Base-by-base conservation (phyloP, 2,113 vertebrate genomes). In the Corapipo altera region DNA sequence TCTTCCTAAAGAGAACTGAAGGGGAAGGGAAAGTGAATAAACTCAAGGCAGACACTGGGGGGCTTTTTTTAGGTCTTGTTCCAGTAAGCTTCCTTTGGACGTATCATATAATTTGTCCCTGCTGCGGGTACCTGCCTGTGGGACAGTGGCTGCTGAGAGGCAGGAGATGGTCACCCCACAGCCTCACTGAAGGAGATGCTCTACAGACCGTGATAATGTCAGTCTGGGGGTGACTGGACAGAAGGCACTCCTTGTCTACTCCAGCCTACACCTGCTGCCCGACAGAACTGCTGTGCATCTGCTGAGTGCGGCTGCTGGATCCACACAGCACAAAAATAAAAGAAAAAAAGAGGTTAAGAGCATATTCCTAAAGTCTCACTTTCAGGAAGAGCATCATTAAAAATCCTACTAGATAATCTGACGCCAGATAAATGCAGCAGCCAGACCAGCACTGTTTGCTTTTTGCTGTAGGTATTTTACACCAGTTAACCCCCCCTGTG, bases 71-170 rank as follows among this genome's bases (percentile, higher is more conserved):
- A 54, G 10, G 8, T 49, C 13, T 26, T 48, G 14, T 64, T 81
- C 72, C 22, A 35, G 7, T 9, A 30, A 55, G 26, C 11, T 28
- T 71, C 48, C 39, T 92, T 41, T 37, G n/a, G 28, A 54, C 0
- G 0, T 70, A 79, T 17, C 8, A 1, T 10, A 20, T 23, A 12
- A 67, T 28, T 55, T 76, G 67, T 52, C 22, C 39, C 49, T 22
- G 9, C n/a, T 52, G 46, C 0, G 0, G 9, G 8, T 44, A 44
- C 16, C 37, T 0, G 0, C 33, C 37, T 15, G 41, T 0, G 0
- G 37, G 57, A 65, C 32, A 72, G 39, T 2, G 0, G 71, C 28
- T 57, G 43, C 78, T 58, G 1, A 0, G 49, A 79, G 74, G 94
- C 37, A 58, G 52, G 85, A 94, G 66, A 43, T 11, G 23, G 81